A percentile compares a stretch with the other conserved stretches of the same genome.
Evolutionary conservation across 2,888 invertebrate genomes (phyloP).

Genomic region (Habroteleia sp.): DNA sequence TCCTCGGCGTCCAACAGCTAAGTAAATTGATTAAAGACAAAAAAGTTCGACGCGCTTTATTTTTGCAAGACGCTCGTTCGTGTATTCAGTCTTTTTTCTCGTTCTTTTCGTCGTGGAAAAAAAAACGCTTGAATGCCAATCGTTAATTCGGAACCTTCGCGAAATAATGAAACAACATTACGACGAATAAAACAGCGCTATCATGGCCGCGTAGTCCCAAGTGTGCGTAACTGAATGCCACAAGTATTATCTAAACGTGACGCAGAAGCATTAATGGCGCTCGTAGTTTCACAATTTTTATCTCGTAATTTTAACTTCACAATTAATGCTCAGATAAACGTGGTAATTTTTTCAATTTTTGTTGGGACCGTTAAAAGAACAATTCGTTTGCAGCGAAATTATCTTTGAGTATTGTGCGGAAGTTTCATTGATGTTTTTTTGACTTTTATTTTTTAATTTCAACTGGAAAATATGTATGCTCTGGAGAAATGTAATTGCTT

Average conservation of each 20-base stretch:
- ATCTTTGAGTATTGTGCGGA: too few species aligned
- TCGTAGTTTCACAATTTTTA: too few species aligned
- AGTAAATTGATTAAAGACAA: slow-evolving; percentile 23
- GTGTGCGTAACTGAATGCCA: slow-evolving; percentile 22
- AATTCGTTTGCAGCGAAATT: too few species aligned
- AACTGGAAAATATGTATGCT: too few species aligned
- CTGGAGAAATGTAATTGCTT: too few species aligned
- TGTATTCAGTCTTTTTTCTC: slow-evolving; percentile 6
- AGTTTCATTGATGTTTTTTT: too few species aligned
- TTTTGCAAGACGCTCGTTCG: slow-evolving; percentile 14
- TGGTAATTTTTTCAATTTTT: too few species aligned
- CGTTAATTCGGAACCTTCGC: slow-evolving; percentile 19
- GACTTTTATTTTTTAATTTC: too few species aligned
- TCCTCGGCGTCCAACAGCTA: slow-evolving; percentile 21
- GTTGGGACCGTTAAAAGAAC: too few species aligned
- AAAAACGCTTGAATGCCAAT: slow-evolving; percentile 12
- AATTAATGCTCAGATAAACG: neutral
- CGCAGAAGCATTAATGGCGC: slow-evolving; percentile 1
- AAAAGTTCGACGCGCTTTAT: slow-evolving; percentile 14
- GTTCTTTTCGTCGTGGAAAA: neutral
- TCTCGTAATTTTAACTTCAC: neutral
- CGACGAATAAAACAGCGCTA: slow-evolving; percentile 5
- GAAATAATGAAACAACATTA: slow-evolving; percentile 18
- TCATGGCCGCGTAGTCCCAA: slow-evolving; percentile 13
- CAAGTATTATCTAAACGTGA: slow-evolving; percentile 30